Evolutionary conservation across 2,888 invertebrate genomes (phyloP), one percentile per base, ranked within the genome.

Genomic region (Agrotis segetum): DNA sequence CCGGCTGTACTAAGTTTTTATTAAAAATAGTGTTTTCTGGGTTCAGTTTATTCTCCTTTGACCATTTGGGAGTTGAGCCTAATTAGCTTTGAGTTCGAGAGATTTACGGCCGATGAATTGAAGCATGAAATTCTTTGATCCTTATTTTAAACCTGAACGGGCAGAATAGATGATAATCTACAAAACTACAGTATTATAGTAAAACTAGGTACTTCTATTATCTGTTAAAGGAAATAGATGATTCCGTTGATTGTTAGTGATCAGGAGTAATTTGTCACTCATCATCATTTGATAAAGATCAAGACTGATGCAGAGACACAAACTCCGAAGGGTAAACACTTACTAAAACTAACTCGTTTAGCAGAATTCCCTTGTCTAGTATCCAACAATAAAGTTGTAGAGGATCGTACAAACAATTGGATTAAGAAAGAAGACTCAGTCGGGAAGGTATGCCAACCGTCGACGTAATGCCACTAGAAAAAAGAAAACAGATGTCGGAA

Each of bases 401-500:
- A 79, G 62, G 58, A 49, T 62, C 44, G 47, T 62, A 65, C 80
- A 79, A 74, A 79, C 55, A 73, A 79, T 76, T 76, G 74, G 75
- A 79, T 76, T 76, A 76, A 79, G 60, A 72, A 79, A 50, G 60
- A 74, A 79, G 56, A 58, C 56, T 76, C 52, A 58, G 61, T 61
- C 24, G 46, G 60, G 3, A 74, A 50, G 50, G 55, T 79, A 61
- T 61, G 60, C 63, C 55, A 61, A 9, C 59, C 73, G 53, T 6
- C 34, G 40, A 19, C 52, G 74, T 65, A 63, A 72, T 46, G 55
- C 46, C 44, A 44, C 34, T 79, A 50, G 47, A 59, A 64, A 64
- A 60, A 13, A 77, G 29, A 77, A 77, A 63, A 59, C 14, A 79
- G 40, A 79, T 64, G 60, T 73, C 24, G 19, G 34, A 55, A 50